A percentile compares a stretch with the other conserved stretches of the same genome.
These are phyloP conservation scores for Turritopsis rubra DNA, from an alignment of 30 jellyfish, hydroid and myxozoan species.

Conservation along the genomic window DNA sequence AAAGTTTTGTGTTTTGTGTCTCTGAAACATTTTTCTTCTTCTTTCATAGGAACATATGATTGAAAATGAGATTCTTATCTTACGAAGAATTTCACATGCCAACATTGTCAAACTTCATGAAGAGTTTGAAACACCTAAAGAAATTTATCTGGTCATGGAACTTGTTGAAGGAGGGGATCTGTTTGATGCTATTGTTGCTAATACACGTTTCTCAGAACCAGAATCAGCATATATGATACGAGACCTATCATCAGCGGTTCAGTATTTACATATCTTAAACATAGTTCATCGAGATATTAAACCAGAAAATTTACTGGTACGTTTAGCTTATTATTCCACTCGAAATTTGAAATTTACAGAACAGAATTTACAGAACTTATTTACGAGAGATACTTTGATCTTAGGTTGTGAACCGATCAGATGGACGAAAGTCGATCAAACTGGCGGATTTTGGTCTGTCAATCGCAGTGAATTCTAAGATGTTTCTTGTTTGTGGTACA, in stretches of 20 bases:
- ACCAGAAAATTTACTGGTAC: slow-evolving; percentile 88
- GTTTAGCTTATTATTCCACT: slow-evolving; percentile 8
- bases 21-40: not conserved
- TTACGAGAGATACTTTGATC: no score
- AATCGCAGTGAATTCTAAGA: slow-evolving; percentile 89
- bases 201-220: slow-evolving; percentile 83
- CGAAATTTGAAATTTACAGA: no score
- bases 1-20: not conserved
- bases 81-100: slow-evolving; percentile 69
- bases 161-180: slow-evolving; percentile 96
- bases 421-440: slow-evolving; percentile 66
- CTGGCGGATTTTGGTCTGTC: slow-evolving; percentile 95
- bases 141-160: slow-evolving; percentile 89
- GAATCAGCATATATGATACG: slow-evolving; percentile 93
- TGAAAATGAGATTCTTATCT: slow-evolving; percentile 79
- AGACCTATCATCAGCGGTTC: slow-evolving; percentile 85
- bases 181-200: slow-evolving; percentile 93
- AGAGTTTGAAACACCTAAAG: slow-evolving; percentile 94
- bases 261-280: slow-evolving; percentile 54
- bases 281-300: slow-evolving; percentile 90
- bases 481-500: slow-evolving; percentile 96
- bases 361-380: no score
- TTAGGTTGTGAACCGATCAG: slow-evolving; percentile 74
- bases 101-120: slow-evolving; percentile 76
- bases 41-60: slow-evolving; percentile 86